Evolutionary conservation across 2,113 vertebrate species (phyloP).

Genomic region (Toxostoma redivivum): DNA sequence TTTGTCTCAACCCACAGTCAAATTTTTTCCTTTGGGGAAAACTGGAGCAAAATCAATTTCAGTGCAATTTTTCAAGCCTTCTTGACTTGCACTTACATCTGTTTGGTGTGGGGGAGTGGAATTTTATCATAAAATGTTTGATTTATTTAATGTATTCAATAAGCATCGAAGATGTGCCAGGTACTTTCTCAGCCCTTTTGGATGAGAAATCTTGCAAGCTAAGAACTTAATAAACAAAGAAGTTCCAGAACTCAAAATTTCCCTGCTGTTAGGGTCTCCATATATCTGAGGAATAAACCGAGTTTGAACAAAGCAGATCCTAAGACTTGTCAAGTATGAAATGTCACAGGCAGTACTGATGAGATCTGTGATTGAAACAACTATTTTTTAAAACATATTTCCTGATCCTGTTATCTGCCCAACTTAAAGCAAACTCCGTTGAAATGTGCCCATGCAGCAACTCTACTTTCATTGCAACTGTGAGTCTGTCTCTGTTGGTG

Average conservation of each 20-base stretch:
- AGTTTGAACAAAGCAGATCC: not conserved
- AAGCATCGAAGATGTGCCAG: slow-evolving; percentile 58
- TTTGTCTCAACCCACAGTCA: slow-evolving; percentile 16
- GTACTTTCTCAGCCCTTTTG: slow-evolving; percentile 59
- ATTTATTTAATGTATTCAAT: slow-evolving; percentile 66
- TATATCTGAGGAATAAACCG: not conserved
- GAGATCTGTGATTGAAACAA: not conserved
- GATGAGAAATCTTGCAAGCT: slow-evolving; percentile 59
- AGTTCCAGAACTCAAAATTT: not conserved
- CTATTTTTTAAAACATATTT: not conserved
- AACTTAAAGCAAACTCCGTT: not conserved
- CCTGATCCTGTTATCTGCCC: not conserved
- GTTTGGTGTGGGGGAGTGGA: slow-evolving; percentile 52
- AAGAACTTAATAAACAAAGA: slow-evolving; percentile 49
- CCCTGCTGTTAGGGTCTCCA: not conserved
- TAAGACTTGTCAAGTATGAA: not conserved
- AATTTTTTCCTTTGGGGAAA: slow-evolving; percentile 58
- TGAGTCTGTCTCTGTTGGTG: not conserved
- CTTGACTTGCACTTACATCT: slow-evolving; percentile 53
- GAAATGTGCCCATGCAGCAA: not conserved
- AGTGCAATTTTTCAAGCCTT: slow-evolving; percentile 37
- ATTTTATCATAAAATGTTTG: slow-evolving; percentile 58
- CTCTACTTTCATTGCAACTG: not conserved
- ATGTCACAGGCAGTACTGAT: not conserved
- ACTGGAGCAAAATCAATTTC: slow-evolving; percentile 59